Percentiles rank a stretch among this genome's conserved stretches.
Conservation (phyloP, 37 sponge, comb jelly and placozoan genomes). For the Beroe ovata region DNA sequence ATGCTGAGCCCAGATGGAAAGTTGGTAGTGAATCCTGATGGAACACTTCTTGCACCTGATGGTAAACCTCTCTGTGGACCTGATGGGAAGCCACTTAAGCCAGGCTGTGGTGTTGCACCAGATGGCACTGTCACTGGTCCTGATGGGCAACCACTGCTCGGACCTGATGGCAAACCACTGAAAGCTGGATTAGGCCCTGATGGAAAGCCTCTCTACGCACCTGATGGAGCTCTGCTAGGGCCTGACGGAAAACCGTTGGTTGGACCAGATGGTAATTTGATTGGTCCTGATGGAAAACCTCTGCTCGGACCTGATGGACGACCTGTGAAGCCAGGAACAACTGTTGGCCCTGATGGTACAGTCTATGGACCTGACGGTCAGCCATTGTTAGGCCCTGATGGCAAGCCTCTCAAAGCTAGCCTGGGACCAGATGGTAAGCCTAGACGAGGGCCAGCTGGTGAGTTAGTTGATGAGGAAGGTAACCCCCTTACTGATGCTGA, state of each 20-base stretch:
- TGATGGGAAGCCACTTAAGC: conserved; percentile 35
- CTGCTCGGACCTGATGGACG: conserved; percentile 56
- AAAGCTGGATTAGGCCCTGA: conserved; percentile 27
- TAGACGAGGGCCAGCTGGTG: conserved; percentile 34
- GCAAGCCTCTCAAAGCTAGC: not conserved
- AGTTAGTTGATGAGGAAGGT: conserved; percentile 40
- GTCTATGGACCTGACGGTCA: conserved; percentile 58
- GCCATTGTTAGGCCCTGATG: conserved; percentile 36
- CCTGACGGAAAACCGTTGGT: conserved; percentile 41
- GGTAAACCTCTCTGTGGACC: conserved; percentile 15
- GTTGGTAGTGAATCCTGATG: conserved; percentile 45
- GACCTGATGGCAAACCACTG: conserved; percentile 66
- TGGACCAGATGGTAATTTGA: conserved; percentile 36
- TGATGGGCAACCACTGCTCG: conserved; percentile 49
- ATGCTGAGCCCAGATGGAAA: conserved; percentile 14
- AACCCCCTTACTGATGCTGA: conserved; percentile 43
- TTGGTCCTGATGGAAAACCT: conserved; percentile 58
- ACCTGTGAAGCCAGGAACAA: conserved; percentile 4
- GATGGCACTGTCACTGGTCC: conserved; percentile 62
- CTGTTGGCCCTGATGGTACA: conserved; percentile 50
- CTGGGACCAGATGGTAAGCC: conserved; percentile 65
- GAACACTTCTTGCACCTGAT: conserved; percentile 18
- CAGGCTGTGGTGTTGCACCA: conserved; percentile 13
- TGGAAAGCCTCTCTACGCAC: conserved; percentile 12
- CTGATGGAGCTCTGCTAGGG: conserved; percentile 42